Conservation (phyloP, 2,888 invertebrate genomes). For the Phyllotreta striolata region DNA sequence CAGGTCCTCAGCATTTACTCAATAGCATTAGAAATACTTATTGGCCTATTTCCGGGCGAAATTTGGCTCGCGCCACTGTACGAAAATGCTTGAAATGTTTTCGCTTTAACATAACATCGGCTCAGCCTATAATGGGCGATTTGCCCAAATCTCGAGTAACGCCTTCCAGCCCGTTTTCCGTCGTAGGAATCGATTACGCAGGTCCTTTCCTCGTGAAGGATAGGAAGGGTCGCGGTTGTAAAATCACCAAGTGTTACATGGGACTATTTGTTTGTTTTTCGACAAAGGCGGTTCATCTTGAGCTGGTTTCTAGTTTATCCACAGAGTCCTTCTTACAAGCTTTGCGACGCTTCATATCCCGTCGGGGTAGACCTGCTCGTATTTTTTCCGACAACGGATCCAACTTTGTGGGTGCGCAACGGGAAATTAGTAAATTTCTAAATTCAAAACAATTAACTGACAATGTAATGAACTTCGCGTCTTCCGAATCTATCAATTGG, state of each 20-base stretch:
- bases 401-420: slow-evolving; percentile 30
- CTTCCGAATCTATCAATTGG: slow-evolving; percentile 15
- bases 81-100: slow-evolving; percentile 27
- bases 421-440: slow-evolving; percentile 15
- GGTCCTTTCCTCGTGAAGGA: too few relatives aligned
- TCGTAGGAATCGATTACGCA: slow-evolving; percentile 25
- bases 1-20: too few relatives aligned
- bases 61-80: slow-evolving; percentile 13
- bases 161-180: slow-evolving; percentile 23
- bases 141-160: slow-evolving; percentile 26
- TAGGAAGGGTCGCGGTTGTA: too few relatives aligned
- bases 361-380: slow-evolving; percentile 16
- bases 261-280: too few relatives aligned
- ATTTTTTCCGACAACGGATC: neutral
- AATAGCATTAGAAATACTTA: too few relatives aligned
- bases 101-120: slow-evolving; percentile 18
- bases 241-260: too few relatives aligned
- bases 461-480: neutral
- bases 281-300: slow-evolving; percentile 43
- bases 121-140: slow-evolving; percentile 31
- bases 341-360: slow-evolving; percentile 39
- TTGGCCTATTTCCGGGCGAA: too few relatives aligned
- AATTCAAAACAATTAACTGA: neutral
- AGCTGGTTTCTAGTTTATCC: slow-evolving; percentile 36
- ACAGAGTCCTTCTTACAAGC: slow-evolving; percentile 40